Percentiles rank a stretch among this genome's conserved stretches.
Conservation (phyloP, 1,140 invertebrate species). For the Belonocnema kinseyi region DNA sequence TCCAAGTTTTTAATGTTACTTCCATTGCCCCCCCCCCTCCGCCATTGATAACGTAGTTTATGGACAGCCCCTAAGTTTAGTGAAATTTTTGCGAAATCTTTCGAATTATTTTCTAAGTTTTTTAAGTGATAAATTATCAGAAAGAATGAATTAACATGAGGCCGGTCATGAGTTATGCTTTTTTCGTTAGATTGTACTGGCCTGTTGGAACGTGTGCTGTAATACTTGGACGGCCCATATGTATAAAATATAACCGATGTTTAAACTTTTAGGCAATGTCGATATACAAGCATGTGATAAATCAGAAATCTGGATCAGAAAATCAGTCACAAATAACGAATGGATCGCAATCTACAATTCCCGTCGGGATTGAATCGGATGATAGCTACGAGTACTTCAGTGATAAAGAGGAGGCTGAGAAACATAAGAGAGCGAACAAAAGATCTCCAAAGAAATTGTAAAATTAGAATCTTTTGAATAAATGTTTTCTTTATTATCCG, state of each 20-base stretch:
- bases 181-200: too few relatives aligned
- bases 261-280: slow-evolving; percentile 79
- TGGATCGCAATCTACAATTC: slow-evolving; percentile 36
- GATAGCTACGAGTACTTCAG: slow-evolving; percentile 77
- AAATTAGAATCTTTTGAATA: slow-evolving; percentile 51
- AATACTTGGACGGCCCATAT: not conserved
- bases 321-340: not conserved
- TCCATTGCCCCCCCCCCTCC: too few relatives aligned
- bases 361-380: slow-evolving; percentile 55
- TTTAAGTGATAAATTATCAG: not conserved
- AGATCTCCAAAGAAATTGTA: slow-evolving; percentile 51
- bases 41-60: too few relatives aligned
- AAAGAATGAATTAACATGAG: not conserved
- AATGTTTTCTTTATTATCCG: slow-evolving; percentile 47
- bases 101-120: not conserved
- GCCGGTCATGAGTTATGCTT: too few relatives aligned
- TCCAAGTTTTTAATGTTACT: too few relatives aligned
- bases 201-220: too few relatives aligned
- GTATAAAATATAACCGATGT: not conserved
- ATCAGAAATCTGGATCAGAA: slow-evolving; percentile 11
- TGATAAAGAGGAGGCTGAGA: slow-evolving; percentile 75
- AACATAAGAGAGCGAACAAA: slow-evolving; percentile 56
- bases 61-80: too few relatives aligned
- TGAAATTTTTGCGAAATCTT: too few relatives aligned
- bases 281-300: slow-evolving; percentile 81